These are phyloP conservation scores for Aphaenogaster ashmeadi DNA, from an alignment of 1,140 invertebrate species.

Conservation along the genomic window DNA sequence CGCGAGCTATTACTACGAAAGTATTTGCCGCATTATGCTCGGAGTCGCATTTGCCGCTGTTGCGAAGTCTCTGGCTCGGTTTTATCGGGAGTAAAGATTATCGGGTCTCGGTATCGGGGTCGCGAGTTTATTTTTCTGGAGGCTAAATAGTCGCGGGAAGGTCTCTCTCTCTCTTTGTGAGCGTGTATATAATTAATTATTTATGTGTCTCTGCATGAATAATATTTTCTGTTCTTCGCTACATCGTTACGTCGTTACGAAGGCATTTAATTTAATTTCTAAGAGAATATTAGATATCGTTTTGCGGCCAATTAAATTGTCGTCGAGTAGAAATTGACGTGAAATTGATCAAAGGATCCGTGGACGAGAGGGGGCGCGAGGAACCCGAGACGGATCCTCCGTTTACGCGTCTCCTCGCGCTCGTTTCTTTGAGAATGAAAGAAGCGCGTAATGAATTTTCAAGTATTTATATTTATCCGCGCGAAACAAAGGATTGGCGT, in stretches of 20 bases:
- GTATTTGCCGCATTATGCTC: conserved; percentile 18
- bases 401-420: not conserved
- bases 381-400: not conserved
- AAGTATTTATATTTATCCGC: conserved; percentile 45
- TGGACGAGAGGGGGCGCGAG: not conserved
- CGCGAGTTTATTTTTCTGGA: conserved; percentile 15
- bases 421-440: not conserved
- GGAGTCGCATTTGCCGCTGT: not conserved
- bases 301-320: conserved; percentile 23
- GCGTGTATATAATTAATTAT: not conserved
- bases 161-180: conserved; percentile 11
- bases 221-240: not conserved
- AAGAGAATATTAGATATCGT: not conserved
- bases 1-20: not conserved
- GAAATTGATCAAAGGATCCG: conserved; percentile 11
- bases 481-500: conserved; percentile 28
- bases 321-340: not conserved
- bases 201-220: not conserved
- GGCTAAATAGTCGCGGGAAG: not conserved
- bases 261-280: not conserved
- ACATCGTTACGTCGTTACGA: not conserved
- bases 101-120: not conserved
- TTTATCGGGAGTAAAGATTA: conserved; percentile 13
- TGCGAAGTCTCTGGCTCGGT: not conserved
- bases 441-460: conserved; percentile 4